Percentiles rank a stretch among this genome's conserved stretches.
These are phyloP conservation scores for Luffia ferchaultella DNA, from an alignment of 2,888 invertebrate genomes.

Conservation along the genomic window DNA sequence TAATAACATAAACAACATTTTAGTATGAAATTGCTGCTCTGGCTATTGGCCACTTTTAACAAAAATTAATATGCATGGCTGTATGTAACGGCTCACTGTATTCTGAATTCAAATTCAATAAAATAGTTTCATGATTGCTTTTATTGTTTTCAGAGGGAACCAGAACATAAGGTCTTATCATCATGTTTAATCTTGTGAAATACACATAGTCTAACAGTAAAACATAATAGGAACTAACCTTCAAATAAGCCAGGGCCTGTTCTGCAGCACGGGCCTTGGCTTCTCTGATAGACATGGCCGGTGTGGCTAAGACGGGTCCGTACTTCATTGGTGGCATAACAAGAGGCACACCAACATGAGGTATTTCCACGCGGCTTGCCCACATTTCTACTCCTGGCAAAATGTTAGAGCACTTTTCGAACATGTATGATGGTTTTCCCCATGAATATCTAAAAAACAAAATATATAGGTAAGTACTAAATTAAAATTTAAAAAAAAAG, in stretches of 20 bases:
- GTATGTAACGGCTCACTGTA: too few species aligned
- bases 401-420: constrained; percentile 32
- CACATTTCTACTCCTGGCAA: constrained; percentile 28
- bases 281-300: constrained; percentile 32
- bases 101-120: too few species aligned
- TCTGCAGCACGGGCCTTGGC: constrained; percentile 45
- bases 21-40: too few species aligned
- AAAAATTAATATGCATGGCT: too few species aligned
- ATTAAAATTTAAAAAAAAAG: too few species aligned
- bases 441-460: constrained; percentile 37
- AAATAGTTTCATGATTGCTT: too few species aligned
- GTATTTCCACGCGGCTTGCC: constrained; percentile 37
- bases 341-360: constrained; percentile 37
- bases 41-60: too few species aligned
- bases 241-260: constrained; percentile 33
- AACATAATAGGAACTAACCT: constrained; percentile 24
- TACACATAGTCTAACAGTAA: not conserved
- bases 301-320: constrained; percentile 34
- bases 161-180: too few species aligned
- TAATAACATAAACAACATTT: too few species aligned
- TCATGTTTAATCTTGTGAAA: too few species aligned
- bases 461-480: not conserved
- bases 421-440: constrained; percentile 38
- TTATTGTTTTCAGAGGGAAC: too few species aligned
- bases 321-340: constrained; percentile 25